Evolutionary conservation across 2,797 vertebrate genomes (phyloP), one percentile per base, ranked within the genome.

Genomic region (Betta splendens): DNA sequence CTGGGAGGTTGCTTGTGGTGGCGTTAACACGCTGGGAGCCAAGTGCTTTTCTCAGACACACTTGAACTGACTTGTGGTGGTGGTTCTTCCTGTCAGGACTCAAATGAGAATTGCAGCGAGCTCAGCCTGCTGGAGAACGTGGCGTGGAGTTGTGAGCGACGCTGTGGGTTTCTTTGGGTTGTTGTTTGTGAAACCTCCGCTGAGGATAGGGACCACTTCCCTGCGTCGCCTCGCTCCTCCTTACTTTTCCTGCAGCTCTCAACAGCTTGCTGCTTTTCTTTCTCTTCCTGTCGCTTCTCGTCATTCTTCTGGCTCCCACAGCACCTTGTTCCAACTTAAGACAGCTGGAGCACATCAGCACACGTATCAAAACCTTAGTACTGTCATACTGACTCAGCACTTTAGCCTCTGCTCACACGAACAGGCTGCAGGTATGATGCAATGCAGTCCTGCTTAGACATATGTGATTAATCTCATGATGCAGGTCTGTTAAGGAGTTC

Each of bases 331-430:
- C 21, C 32, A 47, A 40, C 28, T 42, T 1, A 61, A 12, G 69
- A 78, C 78, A 85, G 76, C 75, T 80, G 77, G 73, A 83, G 79
- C 35, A 67, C 48, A 75, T 86, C 72, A 73, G 37, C 43, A 36
- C 46, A 39, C 55, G 25, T 50, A 62, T 50, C 16, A 22, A 17
- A 37, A 38, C 2, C 8, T 37, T 20, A 13, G 13, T 20, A 54
- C 25, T 6, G 4, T 12, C n/a, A 52, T 23, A 37, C 12, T 64
- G 64, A 65, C 21, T 13, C 17, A 36, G 37, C 52, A 21, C 45
- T 38, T 2, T 36, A 39, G 31, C 26, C 42, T 3, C 1, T 8
- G 1, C 9, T 28, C 22, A 3, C 5, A 1, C 42, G 43, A 39
- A 66, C 42, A 70, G 72, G 77, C 76, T 70, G 48, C 59, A 28